A percentile compares a stretch with the other conserved stretches of the same genome.
Evolutionary conservation across 2,113 vertebrate genomes (phyloP).

Genomic region (Crotalus helleri): DNA sequence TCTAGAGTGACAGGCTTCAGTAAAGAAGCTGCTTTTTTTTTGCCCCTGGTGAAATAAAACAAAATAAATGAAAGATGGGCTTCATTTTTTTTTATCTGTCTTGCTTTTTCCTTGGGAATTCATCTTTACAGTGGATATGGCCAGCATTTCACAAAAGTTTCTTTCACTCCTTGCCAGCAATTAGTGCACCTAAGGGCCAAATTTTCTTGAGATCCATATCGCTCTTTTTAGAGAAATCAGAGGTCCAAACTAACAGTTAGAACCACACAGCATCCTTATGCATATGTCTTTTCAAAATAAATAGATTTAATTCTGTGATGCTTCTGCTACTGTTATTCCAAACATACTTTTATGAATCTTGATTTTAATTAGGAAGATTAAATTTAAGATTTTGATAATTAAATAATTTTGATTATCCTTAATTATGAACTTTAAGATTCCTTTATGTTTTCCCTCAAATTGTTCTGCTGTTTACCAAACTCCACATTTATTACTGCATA

Average conservation of each 20-base stretch:
- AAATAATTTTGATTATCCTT: neutral
- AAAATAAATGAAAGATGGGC: conserved; percentile 57
- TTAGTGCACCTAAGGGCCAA: conserved; percentile 16
- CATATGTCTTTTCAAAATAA: neutral
- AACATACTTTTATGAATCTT: neutral
- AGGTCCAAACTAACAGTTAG: neutral
- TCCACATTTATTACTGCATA: neutral
- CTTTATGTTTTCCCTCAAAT: too few species aligned
- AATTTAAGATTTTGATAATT: neutral
- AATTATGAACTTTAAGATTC: neutral
- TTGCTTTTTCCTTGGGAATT: neutral
- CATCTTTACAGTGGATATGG: conserved; percentile 24
- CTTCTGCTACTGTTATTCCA: neutral
- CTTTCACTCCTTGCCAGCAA: neutral
- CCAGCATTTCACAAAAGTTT: conserved; percentile 44
- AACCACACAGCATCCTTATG: neutral
- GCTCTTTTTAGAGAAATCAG: neutral
- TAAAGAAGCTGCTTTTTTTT: conserved; percentile 33
- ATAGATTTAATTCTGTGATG: neutral
- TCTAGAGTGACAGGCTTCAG: conserved; percentile 56
- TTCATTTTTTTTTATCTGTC: conserved; percentile 24
- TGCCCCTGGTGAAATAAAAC: conserved; percentile 54
- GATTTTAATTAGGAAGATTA: neutral
- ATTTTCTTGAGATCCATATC: neutral
- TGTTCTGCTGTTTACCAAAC: neutral